Evolutionary conservation across 2,113 vertebrate genomes (phyloP), one percentile per base, ranked within the genome.

Genomic region (Sinocyclocheilus rhinocerous): DNA sequence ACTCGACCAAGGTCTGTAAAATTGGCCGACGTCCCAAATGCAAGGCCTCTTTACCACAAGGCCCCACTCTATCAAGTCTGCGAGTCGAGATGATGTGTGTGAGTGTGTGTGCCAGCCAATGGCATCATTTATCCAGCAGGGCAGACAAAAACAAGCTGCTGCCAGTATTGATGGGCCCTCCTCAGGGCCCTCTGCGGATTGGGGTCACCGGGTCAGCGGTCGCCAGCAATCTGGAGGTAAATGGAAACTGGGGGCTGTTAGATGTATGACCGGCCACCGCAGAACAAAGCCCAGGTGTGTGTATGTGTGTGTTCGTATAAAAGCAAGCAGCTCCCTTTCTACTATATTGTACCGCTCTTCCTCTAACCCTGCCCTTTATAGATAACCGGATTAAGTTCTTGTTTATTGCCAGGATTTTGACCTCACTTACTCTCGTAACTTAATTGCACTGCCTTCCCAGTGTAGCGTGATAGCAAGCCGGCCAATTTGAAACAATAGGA

Each of bases 221-320:
- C 92, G 88, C 93, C 92, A 90, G 91, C 91, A 93, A 92, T 95
- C 92, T 91, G 90, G 92, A 93, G 73, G 93, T 94, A 95, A 94
- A 95, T 95, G 93, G 93, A 94, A 91, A 91, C 91, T 90, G 92
- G 92, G 91, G 90, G 91, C 91, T 90, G 90, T 88, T 70, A 93
- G 92, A 94, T 92, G 94, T 93, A 94, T 81, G 88, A 89, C 91
- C 90, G 90, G 92, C 91, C 92, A 90, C 90, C 90, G 76, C 85
- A 91, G 91, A 93, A 93, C 92, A 94, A 93, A 93, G 93, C 91
- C 91, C 92, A 93, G 92, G 93, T 88, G 90, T 90, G 50, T 80
- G 78, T 86, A 86, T 81, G 75, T 84, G 42, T 85, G 45, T 42
- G 86, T 50, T 33, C 45, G 50, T 59, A 52, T 88, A 24, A 18